A percentile compares a stretch with the other conserved stretches of the same genome.
Conservation (phyloP, 1,140 invertebrate species). For the Drosophila auraria region DNA sequence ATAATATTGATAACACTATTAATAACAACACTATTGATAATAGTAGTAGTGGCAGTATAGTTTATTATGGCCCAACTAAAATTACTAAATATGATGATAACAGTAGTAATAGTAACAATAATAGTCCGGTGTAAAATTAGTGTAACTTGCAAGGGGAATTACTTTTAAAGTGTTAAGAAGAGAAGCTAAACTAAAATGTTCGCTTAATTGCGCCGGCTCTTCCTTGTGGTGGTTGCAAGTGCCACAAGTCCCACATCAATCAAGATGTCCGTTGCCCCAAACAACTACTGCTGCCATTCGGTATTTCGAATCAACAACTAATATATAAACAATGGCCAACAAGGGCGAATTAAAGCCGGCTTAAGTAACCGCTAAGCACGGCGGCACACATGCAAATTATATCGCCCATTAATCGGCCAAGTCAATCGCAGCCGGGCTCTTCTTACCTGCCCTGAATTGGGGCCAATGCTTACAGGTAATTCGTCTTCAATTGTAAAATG, state of each 20-base stretch:
- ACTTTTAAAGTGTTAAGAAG: background rate
- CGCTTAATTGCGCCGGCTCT: constrained; percentile 1
- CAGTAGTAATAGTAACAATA: no score
- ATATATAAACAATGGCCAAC: constrained; percentile 33
- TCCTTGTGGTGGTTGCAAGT: constrained; percentile 44
- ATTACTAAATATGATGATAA: no score
- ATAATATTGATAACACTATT: no score
- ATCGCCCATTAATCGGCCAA: constrained; percentile 54
- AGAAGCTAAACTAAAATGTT: constrained; percentile 4
- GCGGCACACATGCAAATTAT: constrained; percentile 56
- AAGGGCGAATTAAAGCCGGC: constrained; percentile 59
- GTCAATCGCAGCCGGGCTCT: constrained; percentile 16
- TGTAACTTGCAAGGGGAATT: no score
- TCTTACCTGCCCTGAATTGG: background rate
- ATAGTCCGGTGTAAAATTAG: no score
- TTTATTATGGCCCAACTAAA: no score
- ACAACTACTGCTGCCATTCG: constrained; percentile 18
- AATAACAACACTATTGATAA: no score
- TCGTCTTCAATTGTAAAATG: no score
- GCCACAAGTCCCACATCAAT: constrained; percentile 80
- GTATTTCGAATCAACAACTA: constrained; percentile 32
- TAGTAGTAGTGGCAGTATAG: no score
- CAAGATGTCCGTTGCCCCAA: constrained; percentile 55
- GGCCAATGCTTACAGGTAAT: no score
- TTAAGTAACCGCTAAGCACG: constrained; percentile 72